These are phyloP conservation scores for Rhinogobius similis DNA, from an alignment of 2,113 vertebrate genomes.

Conservation along the genomic window DNA sequence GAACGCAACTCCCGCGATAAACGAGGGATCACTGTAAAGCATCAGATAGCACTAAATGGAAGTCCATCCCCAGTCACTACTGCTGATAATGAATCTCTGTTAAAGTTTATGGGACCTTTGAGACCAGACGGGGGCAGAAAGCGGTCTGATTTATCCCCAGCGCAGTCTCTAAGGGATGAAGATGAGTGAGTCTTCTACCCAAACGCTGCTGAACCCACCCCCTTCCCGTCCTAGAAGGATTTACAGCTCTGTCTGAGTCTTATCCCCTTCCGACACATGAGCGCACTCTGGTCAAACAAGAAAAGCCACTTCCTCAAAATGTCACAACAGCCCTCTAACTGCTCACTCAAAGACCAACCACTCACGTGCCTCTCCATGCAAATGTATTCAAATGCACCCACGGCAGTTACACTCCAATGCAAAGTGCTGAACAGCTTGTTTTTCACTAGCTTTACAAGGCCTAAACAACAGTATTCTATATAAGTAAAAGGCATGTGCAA, in stretches of 20 bases:
- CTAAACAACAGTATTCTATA: neutral
- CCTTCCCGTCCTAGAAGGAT: conserved; percentile 43
- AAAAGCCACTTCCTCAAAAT: conserved; percentile 66
- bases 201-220: conserved; percentile 60
- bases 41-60: neutral
- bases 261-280: conserved; percentile 45
- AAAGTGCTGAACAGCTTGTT: neutral
- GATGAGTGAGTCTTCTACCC: conserved; percentile 54
- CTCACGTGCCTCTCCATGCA: conserved; percentile 21
- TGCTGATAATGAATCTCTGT: conserved; percentile 35
- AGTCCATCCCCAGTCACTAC: conserved; percentile 15
- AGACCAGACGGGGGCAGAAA: conserved; percentile 21
- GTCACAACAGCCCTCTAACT: conserved; percentile 53
- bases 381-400: neutral
- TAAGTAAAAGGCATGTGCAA: neutral
- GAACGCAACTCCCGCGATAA: too few relatives aligned
- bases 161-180: conserved; percentile 36
- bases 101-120: conserved; percentile 38
- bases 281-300: conserved; percentile 58
- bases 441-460: neutral
- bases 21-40: too few relatives aligned
- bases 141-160: conserved; percentile 32
- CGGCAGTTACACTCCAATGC: neutral
- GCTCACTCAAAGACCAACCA: conserved; percentile 21
- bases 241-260: conserved; percentile 51